phyloP scores from a whole-genome alignment of 2,113 vertebrate species.

The Lagenorhynchus albirostris region DNA sequence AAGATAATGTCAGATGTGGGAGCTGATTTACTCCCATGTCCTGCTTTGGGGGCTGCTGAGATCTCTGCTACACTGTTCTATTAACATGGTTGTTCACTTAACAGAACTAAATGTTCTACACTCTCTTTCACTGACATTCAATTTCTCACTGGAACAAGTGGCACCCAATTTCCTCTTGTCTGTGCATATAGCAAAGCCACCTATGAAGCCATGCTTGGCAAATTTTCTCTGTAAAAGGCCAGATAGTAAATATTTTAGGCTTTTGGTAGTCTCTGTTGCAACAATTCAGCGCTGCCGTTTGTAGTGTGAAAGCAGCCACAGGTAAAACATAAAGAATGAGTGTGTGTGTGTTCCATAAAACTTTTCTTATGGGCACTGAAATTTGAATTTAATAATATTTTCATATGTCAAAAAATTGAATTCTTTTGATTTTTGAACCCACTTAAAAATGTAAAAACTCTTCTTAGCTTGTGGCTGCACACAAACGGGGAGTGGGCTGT shows the following conservation, averaged over 20 bases:
- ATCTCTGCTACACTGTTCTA: not conserved
- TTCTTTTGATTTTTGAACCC: slow-evolving; percentile 7
- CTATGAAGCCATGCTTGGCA: not conserved
- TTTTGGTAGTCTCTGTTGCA: not conserved
- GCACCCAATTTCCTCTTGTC: not conserved
- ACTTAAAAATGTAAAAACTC: not conserved
- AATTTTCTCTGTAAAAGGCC: not conserved
- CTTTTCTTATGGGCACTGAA: not conserved
- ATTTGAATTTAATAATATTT: slow-evolving; percentile 35
- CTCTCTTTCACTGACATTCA: not conserved
- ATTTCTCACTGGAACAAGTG: not conserved
- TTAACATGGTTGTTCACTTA: not conserved
- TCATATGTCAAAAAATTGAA: not conserved
- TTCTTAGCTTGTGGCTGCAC: not conserved
- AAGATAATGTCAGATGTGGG: not conserved
- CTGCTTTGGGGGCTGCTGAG: not conserved
- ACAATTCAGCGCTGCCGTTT: not conserved
- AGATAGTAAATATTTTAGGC: not conserved
- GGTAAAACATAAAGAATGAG: not conserved
- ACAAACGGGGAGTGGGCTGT: not conserved
- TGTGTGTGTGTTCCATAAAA: not conserved
- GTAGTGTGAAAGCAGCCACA: not conserved
- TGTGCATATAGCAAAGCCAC: not conserved
- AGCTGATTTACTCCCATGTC: not conserved
- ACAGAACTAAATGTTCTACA: not conserved